These are phyloP conservation scores for Corvus moneduloides DNA, from an alignment of 2,113 vertebrate genomes.

Conservation along the genomic window DNA sequence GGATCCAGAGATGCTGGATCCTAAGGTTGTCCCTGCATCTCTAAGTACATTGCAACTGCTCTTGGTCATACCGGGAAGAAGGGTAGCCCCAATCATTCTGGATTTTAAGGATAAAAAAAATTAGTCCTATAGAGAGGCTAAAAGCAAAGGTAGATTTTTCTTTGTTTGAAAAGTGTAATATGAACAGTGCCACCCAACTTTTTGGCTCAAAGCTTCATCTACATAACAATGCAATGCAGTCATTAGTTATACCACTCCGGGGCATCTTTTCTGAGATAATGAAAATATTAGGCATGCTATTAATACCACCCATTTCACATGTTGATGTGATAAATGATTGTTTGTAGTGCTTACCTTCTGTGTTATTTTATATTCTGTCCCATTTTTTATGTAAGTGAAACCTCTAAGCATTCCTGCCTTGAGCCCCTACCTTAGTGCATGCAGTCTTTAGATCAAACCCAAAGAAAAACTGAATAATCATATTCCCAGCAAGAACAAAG, in stretches of 20 bases:
- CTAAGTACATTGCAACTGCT: background rate
- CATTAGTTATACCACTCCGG: constrained; percentile 3
- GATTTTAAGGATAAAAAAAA: background rate
- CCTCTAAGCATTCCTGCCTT: background rate
- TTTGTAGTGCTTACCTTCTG: constrained; percentile 17
- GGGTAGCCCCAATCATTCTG: background rate
- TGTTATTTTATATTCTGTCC: background rate
- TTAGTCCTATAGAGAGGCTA: background rate
- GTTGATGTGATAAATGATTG: background rate
- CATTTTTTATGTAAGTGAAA: constrained; percentile 20
- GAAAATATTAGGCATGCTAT: constrained; percentile 42
- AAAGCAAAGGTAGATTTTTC: background rate
- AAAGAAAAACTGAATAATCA: background rate
- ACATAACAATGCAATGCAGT: background rate
- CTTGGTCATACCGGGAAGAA: background rate
- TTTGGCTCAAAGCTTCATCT: background rate
- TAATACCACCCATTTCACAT: background rate
- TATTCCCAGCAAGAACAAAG: background rate
- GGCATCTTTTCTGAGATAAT: constrained; percentile 42
- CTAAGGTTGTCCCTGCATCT: background rate
- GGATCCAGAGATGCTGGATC: background rate
- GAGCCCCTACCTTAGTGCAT: background rate
- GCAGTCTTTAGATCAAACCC: background rate
- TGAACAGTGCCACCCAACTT: background rate
- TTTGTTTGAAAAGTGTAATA: background rate